Evolutionary conservation across 2,888 invertebrate genomes (phyloP), one percentile per base, ranked within the genome.

Genomic region (Epinotia demarniana): DNA sequence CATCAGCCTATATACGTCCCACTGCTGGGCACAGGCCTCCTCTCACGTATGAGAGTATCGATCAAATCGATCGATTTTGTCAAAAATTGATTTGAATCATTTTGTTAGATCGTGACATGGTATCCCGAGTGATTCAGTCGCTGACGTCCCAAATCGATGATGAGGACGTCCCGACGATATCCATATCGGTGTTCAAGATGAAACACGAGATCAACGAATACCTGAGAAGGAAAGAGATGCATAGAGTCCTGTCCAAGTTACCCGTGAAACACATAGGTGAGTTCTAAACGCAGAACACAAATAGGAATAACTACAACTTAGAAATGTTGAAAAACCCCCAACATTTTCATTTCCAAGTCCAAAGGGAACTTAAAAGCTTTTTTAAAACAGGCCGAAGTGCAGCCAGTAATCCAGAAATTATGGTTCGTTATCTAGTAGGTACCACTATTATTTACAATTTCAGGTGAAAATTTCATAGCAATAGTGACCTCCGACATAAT

Each of bases 41-140:
- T n/a, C n/a, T n/a, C n/a, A n/a, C n/a, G n/a, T n/a, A n/a, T n/a
- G n/a, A n/a, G n/a, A n/a, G n/a, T n/a, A n/a, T n/a, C n/a, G n/a
- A n/a, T n/a, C n/a, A n/a, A n/a, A n/a, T n/a, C n/a, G n/a, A n/a
- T n/a, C n/a, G n/a, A n/a, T 27, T 27, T 27, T 27, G 23, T 27
- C 9, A 39, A 39, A 8, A 33, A 6, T 6, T 33, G 1, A 1
- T 8, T 39, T 19, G 13, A 46, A 1, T 23, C 12, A 12, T 55
- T 67, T 57, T 39, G 13, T 16, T 83, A 96, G 96, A 89, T 83
- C 92, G 95, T 18, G 96, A 96, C 82, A 95, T 95, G 92, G 93
- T 96, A n/a, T 95, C 95, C 13, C 92, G 95, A n/a, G 95, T 96
- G 33, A 92, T 96, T 3, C 94, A 93, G 81, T 94, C 96, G 0